Base-by-base conservation (phyloP, 2,797 vertebrate species). In the Pantherophis vulpinus region DNA sequence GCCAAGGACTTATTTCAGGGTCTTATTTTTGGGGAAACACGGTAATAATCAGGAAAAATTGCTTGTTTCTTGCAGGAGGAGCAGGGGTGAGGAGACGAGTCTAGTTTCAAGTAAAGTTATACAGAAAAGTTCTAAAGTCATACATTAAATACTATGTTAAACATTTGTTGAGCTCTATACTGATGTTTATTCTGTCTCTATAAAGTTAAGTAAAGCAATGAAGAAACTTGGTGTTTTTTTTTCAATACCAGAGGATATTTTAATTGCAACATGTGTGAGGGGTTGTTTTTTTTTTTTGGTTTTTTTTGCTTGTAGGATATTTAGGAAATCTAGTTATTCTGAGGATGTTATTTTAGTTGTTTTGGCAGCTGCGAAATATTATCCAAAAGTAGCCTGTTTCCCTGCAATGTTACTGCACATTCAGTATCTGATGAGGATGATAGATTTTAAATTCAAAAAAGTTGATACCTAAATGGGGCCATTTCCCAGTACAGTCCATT, bases 321-420 rank as follows among this genome's bases (percentile, higher is more conserved):
- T 90, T 66, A 63, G 27, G 59, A 90, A 66, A 13, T 12, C 54
- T 90, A 90, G 74, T 66, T 93, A 93, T 93, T 93, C 9, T 56
- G 88, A 42, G 74, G 23, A n/a, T 86, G 61, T 90, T 90, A 86
- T 90, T 93, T 93, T 92, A 14, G 56, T 90, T 58, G n/a, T 66
- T 93, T 61, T 61, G 59, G 79, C 74, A 90, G 59, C 42, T 89
- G 87, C 23, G 13, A 79, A 60, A 79, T 60, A 70, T 79, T 51
- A 74, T 89, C 18, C 56, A 60, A 92, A 92, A 60, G 2, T 32
- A 63, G 74, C 2, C n/a, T 56, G 11, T 55, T 51, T 12, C 3
- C 0, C 42, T 55, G 56, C 23, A 54, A 47, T 29, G n/a, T 86
- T 56, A 51, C 3, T 42, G 23, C 42, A 89, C 66, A 18, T 63